A percentile compares a stretch with the other conserved stretches of the same genome.
phyloP scores from a whole-genome alignment of 2,888 invertebrate genomes.

The Nephrocerus scutellatus region DNA sequence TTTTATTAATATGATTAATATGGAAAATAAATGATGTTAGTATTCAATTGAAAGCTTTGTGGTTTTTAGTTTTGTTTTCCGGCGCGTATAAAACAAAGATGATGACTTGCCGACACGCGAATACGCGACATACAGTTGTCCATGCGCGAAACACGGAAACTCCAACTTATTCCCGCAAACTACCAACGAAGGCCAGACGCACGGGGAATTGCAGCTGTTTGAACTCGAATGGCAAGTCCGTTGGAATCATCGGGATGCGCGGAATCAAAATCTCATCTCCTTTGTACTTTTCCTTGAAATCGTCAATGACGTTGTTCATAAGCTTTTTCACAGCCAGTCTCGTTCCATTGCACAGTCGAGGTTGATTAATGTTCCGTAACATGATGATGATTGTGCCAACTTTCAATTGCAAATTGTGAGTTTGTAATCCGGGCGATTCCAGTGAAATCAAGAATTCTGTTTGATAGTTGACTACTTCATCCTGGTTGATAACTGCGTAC shows the following conservation, averaged over 20 bases:
- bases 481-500: conserved; percentile 3
- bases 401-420: conserved; percentile 24
- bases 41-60: neutral
- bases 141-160: conserved; percentile 13
- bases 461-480: conserved; percentile 9
- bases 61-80: conserved; percentile 17
- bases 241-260: conserved; percentile 16
- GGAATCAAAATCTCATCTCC: conserved; percentile 15
- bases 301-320: conserved; percentile 27
- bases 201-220: conserved; percentile 8
- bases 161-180: conserved; percentile 28
- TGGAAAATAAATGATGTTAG: no score
- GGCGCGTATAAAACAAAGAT: conserved; percentile 3
- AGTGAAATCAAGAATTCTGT: conserved; percentile 18
- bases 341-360: conserved; percentile 30
- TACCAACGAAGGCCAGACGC: conserved; percentile 27
- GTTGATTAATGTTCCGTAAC: conserved; percentile 27
- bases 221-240: conserved; percentile 15
- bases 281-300: conserved; percentile 15
- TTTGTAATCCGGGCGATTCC: neutral
- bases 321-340: conserved; percentile 21
- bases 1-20: no score
- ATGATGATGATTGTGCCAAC: conserved; percentile 27
- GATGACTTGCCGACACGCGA: conserved; percentile 5
- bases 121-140: conserved; percentile 1